Percentiles rank a stretch among this genome's conserved stretches.
These are phyloP conservation scores for Sphaerodactylus townsendi DNA, from an alignment of 2,113 vertebrate genomes.

Conservation along the genomic window DNA sequence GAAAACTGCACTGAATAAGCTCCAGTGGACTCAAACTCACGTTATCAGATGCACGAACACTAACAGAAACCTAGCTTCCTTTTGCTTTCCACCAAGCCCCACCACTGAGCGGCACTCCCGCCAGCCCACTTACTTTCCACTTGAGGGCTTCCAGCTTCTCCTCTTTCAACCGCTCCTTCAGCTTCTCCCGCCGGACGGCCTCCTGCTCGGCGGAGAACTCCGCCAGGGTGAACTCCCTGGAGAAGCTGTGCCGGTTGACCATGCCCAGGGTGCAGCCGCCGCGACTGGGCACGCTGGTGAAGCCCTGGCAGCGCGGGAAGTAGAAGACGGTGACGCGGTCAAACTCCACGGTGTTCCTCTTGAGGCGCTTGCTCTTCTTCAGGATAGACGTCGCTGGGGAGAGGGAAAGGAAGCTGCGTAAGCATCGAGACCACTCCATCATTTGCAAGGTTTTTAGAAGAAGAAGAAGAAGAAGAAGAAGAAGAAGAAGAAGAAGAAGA, in stretches of 20 bases:
- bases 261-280: conserved; percentile 97
- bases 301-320: conserved; percentile 96
- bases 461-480: too few relatives aligned
- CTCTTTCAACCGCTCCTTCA: conserved; percentile 85
- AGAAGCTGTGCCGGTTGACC: conserved; percentile 83
- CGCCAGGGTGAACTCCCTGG: conserved; percentile 83
- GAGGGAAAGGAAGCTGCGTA: neutral
- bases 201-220: conserved; percentile 89
- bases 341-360: conserved; percentile 85
- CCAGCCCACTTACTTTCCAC: conserved; percentile 77
- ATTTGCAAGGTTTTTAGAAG: too few relatives aligned
- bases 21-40: too few relatives aligned
- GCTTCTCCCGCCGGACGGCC: conserved; percentile 79
- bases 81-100: too few relatives aligned
- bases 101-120: too few relatives aligned
- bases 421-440: neutral
- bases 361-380: conserved; percentile 84
- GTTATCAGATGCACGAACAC: too few relatives aligned
- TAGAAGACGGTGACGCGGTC: conserved; percentile 93
- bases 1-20: too few relatives aligned
- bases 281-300: conserved; percentile 93
- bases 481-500: too few relatives aligned
- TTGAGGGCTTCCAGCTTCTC: conserved; percentile 87
- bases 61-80: too few relatives aligned
- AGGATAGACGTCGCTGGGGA: conserved; percentile 87